Conservation (phyloP, 1,140 invertebrate species). For the Oncopeltus fasciatus region DNA sequence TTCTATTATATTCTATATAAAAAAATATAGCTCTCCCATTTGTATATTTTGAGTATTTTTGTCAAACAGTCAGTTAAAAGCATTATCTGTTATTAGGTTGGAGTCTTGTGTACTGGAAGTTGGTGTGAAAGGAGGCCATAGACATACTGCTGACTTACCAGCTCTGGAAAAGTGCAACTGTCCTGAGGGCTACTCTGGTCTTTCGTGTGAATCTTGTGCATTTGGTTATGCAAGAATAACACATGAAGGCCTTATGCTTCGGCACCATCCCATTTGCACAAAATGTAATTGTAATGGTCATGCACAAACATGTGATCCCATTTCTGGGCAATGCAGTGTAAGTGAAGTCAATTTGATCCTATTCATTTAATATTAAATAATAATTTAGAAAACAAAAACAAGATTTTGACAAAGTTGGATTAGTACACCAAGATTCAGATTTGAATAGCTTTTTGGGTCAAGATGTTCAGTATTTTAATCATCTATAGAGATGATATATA, state of each 20-base stretch:
- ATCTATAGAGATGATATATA: too few relatives aligned
- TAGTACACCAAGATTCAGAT: too few relatives aligned
- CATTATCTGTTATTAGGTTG: too few relatives aligned
- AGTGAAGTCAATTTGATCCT: too few relatives aligned
- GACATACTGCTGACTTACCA: constrained; percentile 14
- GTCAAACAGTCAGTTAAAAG: too few relatives aligned
- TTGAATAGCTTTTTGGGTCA: too few relatives aligned
- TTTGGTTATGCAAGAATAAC: constrained; percentile 53
- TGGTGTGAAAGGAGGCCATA: constrained; percentile 16
- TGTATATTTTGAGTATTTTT: too few relatives aligned
- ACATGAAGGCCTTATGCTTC: constrained; percentile 25
- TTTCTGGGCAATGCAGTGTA: constrained; percentile 59
- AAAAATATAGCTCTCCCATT: too few relatives aligned
- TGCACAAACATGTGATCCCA: constrained; percentile 63
- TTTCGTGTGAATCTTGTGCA: constrained; percentile 71
- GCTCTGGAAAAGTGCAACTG: constrained; percentile 40
- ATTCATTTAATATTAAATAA: too few relatives aligned
- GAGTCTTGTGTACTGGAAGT: constrained; percentile 22
- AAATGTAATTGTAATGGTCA: constrained; percentile 84
- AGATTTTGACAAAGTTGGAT: too few relatives aligned
- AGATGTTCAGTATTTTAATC: not conserved
- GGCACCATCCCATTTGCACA: constrained; percentile 46
- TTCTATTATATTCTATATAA: too few relatives aligned
- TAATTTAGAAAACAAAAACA: too few relatives aligned
- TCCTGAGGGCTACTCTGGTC: constrained; percentile 50